A percentile compares a stretch with the other conserved stretches of the same genome.
Conservation (phyloP, 2,888 invertebrate genomes). For the Rhagonycha lutea region DNA sequence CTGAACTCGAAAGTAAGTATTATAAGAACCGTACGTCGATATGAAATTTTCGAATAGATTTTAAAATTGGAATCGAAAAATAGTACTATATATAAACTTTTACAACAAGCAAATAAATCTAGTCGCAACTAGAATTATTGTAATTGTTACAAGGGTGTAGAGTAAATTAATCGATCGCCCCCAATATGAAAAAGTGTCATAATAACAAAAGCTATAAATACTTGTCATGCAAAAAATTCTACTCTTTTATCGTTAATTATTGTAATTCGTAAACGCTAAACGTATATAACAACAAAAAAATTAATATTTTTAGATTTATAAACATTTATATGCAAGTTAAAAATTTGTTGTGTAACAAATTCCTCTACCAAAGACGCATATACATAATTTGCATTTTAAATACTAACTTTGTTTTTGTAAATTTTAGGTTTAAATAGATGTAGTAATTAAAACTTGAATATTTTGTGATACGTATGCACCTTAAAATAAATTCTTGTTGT, state of each 20-base stretch:
- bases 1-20: neutral
- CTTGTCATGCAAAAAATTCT: neutral
- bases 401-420: neutral
- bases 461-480: neutral
- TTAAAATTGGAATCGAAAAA: neutral
- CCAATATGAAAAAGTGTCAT: neutral
- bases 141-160: neutral
- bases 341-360: neutral
- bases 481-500: neutral
- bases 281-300: neutral
- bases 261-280: neutral
- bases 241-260: neutral
- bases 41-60: too few species aligned
- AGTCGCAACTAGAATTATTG: neutral
- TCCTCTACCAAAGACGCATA: neutral
- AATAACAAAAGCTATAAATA: neutral
- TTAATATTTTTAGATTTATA: neutral
- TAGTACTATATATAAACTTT: neutral
- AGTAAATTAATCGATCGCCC: neutral
- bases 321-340: neutral
- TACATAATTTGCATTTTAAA: neutral
- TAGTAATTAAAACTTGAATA: neutral
- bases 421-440: neutral
- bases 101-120: neutral
- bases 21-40: neutral